Base-by-base conservation (phyloP, 1,140 invertebrate species). In the Aphidius gifuensis region DNA sequence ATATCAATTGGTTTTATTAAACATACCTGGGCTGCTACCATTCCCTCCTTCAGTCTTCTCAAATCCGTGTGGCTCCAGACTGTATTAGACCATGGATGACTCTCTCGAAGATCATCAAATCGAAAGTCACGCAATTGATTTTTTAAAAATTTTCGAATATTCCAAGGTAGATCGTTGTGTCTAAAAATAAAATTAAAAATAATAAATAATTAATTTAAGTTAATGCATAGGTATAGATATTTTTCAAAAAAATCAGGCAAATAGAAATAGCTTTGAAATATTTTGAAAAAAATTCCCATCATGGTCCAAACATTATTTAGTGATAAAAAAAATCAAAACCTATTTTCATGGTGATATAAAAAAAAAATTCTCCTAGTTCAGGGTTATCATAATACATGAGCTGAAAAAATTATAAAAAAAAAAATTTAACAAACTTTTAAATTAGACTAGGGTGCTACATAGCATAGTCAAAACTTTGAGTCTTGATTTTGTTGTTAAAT, bases 111-210 rank as follows among this genome's bases (percentile, higher is more conserved):
- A 77, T 93, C 89, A 72, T 88, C 86, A 68, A 89, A 90, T 81
- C 90, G 89, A 72, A 93, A 91, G 70, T 88, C 87, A 70, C 90
- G 87, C 57, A 94, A 85, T 76, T 91, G 88, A 78, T 96, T 96
- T 76, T 94, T 89, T 67, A 92, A 83, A 75, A 92, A 92, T 75
- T 91, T 91, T 67, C 92, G 83, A 74, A 94, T 92, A 78, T 94
- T 93, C 89, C 91, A 94, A 0, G 94, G 90, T 63, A 96, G 80
- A 73, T 96, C 93, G 79, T 96, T 96, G 83, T 96, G 93, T 64
- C 92, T 93, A 80, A 82, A 71, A 86, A 84, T 64, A 64, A 68
- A 6, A 11, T 4, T 39, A 39, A 9, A 23, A 32, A 16, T 11
- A 54, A 40, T 9, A 55, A 44, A 45, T 55, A 45, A 53, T 42